Conservation (phyloP, 2,113 vertebrate genomes). For the Malurus cyaneus region DNA sequence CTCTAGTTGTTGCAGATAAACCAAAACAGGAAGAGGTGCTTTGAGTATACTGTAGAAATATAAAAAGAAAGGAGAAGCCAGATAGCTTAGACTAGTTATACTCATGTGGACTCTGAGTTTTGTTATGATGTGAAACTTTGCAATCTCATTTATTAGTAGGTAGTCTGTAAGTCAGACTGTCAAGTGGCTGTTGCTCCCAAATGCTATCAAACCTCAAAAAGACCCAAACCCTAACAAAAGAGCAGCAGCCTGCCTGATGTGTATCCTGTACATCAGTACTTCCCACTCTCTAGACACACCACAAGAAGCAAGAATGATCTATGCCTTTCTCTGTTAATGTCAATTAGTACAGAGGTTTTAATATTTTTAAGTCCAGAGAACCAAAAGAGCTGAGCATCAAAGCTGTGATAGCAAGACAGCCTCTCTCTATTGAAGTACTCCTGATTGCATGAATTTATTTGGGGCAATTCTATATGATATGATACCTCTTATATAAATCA, state of each 20-base stretch:
- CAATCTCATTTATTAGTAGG: background rate
- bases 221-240: background rate
- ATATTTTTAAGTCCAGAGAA: background rate
- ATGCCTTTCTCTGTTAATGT: background rate
- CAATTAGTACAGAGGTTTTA: background rate
- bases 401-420: background rate
- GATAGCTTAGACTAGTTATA: background rate
- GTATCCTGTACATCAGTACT: background rate
- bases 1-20: background rate
- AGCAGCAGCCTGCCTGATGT: background rate
- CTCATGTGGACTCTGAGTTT: background rate
- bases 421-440: background rate
- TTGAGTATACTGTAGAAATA: background rate
- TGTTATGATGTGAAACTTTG: background rate
- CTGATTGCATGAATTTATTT: background rate
- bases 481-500: background rate
- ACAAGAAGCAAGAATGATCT: background rate
- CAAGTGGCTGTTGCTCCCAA: background rate
- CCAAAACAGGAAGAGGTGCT: background rate
- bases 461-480: background rate
- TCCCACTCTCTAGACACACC: background rate
- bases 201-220: background rate
- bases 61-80: background rate
- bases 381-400: background rate
- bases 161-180: background rate